These are phyloP conservation scores for Dinothrombium tinctorium DNA, from an alignment of 1,140 invertebrate genomes.

Conservation along the genomic window DNA sequence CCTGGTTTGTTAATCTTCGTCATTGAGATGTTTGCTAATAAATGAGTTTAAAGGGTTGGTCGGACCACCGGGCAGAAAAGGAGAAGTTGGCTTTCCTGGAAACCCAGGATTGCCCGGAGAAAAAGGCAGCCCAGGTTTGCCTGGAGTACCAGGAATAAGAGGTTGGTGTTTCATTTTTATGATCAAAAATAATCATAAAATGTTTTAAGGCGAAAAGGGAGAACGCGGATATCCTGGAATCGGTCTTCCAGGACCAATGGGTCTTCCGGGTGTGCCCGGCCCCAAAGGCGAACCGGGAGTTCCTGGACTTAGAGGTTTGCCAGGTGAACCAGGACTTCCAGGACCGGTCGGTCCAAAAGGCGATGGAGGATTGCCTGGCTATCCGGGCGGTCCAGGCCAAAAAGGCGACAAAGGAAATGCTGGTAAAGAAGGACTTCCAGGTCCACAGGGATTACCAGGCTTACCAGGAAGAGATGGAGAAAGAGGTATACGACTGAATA, in stretches of 20 bases:
- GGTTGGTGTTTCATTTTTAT: no score
- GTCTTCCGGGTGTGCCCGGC: not conserved
- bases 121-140: no score
- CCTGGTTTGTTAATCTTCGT: no score
- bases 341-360: slow-evolving; percentile 23
- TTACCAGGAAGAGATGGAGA: slow-evolving; percentile 32
- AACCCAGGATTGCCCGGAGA: no score
- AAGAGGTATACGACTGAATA: no score
- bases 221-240: not conserved
- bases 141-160: no score
- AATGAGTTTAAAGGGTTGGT: no score
- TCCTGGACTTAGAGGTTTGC: not conserved
- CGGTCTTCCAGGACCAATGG: not conserved
- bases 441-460: slow-evolving; percentile 6
- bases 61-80: no score
- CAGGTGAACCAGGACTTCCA: not conserved
- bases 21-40: no score
- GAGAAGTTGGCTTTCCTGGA: no score
- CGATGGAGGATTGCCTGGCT: no score
- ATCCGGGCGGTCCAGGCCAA: not conserved
- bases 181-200: no score
- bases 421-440: slow-evolving; percentile 25
- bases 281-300: not conserved
- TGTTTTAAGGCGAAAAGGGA: not conserved
- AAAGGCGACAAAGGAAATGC: slow-evolving; percentile 30